Evolutionary conservation across 2,888 invertebrate genomes (phyloP).

Genomic region (Pocota personata): DNA sequence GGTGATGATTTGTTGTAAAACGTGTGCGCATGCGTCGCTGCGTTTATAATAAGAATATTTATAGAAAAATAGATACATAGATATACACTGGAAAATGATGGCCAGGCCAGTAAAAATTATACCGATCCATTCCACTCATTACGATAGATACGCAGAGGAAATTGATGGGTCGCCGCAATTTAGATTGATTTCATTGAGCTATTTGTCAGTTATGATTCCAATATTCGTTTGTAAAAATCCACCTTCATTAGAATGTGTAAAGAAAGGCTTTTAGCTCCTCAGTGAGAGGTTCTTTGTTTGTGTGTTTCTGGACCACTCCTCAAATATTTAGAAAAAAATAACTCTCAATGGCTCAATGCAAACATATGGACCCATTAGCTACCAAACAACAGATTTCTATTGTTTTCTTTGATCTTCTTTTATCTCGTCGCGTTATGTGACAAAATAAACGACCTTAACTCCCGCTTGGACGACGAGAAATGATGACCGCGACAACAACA

Average conservation of each 20-base stretch:
- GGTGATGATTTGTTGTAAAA: constrained; percentile 71
- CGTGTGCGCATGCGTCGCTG: constrained; percentile 61
- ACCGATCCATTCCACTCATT: not conserved
- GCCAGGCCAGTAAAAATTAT: not conserved
- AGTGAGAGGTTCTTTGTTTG: not conserved
- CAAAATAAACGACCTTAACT: constrained; percentile 70
- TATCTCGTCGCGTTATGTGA: constrained; percentile 67
- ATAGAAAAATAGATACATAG: not conserved
- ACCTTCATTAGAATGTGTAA: not conserved
- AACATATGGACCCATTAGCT: constrained; percentile 71
- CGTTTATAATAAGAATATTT: constrained; percentile 4
- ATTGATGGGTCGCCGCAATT: not conserved
- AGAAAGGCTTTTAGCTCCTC: not conserved
- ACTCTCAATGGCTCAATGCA: constrained; percentile 52
- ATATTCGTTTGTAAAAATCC: too few species aligned
- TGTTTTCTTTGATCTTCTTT: constrained; percentile 74
- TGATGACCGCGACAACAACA: not conserved
- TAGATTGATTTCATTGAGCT: constrained; percentile 6
- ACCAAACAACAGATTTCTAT: constrained; percentile 74
- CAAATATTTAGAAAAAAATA: constrained; percentile 25
- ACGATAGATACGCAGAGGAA: not conserved
- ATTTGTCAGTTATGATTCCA: constrained; percentile 5
- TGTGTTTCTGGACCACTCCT: constrained; percentile 45
- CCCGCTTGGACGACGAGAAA: constrained; percentile 28
- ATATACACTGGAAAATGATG: not conserved